These are phyloP conservation scores for Glareola pratincola DNA, from an alignment of 2,113 vertebrate genomes.

Conservation along the genomic window DNA sequence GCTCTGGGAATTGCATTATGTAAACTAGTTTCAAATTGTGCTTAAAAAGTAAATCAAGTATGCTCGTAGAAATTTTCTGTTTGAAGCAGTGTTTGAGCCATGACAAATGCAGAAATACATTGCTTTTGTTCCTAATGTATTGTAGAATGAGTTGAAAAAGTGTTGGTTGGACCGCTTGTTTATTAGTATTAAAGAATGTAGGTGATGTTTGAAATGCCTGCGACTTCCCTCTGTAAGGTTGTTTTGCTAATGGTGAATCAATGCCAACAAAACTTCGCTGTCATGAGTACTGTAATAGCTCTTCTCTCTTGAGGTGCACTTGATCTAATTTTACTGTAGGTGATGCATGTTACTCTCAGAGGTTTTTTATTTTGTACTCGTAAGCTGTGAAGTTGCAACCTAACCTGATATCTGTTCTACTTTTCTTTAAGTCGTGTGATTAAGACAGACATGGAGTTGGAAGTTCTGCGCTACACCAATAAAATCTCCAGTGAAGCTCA, in stretches of 20 bases:
- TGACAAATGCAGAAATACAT: neutral
- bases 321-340: neutral
- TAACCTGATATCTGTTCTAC: neutral
- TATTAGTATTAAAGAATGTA: neutral
- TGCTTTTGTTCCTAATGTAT: neutral
- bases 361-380: neutral
- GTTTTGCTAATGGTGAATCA: neutral
- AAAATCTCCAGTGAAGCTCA: conserved; percentile 95
- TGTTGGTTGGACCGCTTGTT: neutral
- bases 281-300: neutral
- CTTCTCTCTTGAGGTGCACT: neutral
- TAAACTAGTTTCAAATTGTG: neutral
- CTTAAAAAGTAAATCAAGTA: neutral
- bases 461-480: conserved; percentile 95
- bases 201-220: neutral
- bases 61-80: neutral
- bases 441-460: conserved; percentile 97
- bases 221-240: neutral
- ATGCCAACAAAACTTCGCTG: neutral
- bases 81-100: neutral
- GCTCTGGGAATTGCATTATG: neutral
- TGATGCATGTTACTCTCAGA: neutral
- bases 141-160: neutral
- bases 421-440: conserved; percentile 83
- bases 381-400: conserved; percentile 14